These are phyloP conservation scores for Neomorphus geoffroyi DNA, from an alignment of 2,797 vertebrate species.

Conservation along the genomic window DNA sequence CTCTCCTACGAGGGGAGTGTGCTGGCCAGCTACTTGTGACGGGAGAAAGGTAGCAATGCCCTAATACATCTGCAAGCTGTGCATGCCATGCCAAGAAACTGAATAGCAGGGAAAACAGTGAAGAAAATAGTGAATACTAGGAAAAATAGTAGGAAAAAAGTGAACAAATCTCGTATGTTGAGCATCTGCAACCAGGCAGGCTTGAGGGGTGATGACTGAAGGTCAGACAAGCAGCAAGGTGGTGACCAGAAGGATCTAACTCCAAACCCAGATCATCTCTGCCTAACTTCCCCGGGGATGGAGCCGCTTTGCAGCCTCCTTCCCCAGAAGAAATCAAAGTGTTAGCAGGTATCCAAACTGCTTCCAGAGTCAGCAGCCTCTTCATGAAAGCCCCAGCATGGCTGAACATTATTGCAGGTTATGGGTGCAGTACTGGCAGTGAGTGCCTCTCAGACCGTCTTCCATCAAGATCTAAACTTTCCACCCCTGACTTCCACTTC, in stretches of 20 bases:
- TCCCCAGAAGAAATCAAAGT: not conserved
- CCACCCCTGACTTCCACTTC: not conserved
- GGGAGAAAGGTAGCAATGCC: not conserved
- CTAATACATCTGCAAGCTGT: accelerated
- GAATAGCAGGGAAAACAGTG: not conserved
- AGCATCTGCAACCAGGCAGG: not conserved
- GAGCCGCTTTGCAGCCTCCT: not conserved
- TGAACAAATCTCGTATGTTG: not conserved
- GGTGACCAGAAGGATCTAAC: not conserved
- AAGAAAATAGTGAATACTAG: not conserved
- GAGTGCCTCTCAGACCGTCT: not conserved
- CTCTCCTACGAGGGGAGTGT: accelerated
- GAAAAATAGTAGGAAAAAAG: not conserved
- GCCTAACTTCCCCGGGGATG: not conserved
- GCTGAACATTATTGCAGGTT: not conserved
- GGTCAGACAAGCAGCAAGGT: not conserved
- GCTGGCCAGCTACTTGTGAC: accelerated
- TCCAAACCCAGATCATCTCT: not conserved
- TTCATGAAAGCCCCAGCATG: not conserved
- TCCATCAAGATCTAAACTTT: not conserved
- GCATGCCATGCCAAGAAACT: accelerated
- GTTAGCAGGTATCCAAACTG: not conserved
- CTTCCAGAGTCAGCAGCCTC: not conserved
- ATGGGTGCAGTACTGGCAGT: accelerated
- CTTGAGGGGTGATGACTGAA: not conserved